Evolutionary conservation across 1,140 invertebrate species (phyloP).

Genomic region (Bombus confusus): DNA sequence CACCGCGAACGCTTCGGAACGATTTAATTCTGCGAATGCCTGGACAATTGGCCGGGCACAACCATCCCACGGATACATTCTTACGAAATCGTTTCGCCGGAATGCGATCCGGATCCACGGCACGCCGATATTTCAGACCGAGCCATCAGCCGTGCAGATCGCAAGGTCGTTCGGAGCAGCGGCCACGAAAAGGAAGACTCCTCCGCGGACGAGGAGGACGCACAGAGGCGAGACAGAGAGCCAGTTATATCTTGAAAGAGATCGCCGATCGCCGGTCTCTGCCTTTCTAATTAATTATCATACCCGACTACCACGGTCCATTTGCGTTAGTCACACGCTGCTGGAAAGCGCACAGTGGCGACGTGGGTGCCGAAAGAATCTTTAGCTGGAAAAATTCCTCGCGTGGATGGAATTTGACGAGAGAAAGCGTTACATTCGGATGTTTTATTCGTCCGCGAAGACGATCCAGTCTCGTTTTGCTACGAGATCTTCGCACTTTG

Average conservation of each 20-base stretch:
- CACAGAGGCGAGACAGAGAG: constrained; percentile 13
- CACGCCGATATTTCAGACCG: constrained; percentile 35
- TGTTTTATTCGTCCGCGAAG: background rate
- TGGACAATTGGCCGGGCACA: constrained; percentile 5
- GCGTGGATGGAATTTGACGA: background rate
- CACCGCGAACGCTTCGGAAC: background rate
- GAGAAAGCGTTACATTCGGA: constrained; percentile 20
- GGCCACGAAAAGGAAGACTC: background rate
- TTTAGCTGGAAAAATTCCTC: background rate
- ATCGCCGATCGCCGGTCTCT: background rate
- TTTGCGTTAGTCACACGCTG: constrained; percentile 47
- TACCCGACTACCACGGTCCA: constrained; percentile 40
- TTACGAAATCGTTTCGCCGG: constrained; percentile 37
- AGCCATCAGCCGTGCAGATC: background rate
- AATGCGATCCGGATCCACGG: constrained; percentile 50
- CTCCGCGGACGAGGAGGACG: background rate
- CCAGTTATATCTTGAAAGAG: background rate
- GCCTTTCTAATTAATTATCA: constrained; percentile 64
- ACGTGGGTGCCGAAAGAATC: background rate
- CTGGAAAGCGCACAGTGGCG: background rate
- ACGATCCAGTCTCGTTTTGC: background rate
- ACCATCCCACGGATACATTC: background rate
- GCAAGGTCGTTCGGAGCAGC: background rate
- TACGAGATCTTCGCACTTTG: background rate
- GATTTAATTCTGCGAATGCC: background rate